Evolutionary conservation across 2,113 vertebrate genomes (phyloP).

Genomic region (Burhinus oedicnemus): DNA sequence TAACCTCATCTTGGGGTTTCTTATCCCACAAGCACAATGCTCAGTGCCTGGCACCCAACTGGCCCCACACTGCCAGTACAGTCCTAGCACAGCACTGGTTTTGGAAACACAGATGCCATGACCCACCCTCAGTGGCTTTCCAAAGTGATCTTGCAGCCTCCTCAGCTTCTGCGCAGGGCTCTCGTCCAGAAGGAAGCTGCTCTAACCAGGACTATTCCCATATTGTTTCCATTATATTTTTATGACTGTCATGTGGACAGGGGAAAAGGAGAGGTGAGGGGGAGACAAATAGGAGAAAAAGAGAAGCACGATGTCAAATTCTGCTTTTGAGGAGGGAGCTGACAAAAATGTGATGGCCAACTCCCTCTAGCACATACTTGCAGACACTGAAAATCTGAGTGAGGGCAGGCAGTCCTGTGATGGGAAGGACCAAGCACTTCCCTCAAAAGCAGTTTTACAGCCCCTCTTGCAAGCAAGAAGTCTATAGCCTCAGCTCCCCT

Average conservation of each 20-base stretch:
- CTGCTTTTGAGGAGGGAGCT: conserved; percentile 33
- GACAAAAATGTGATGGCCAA: background rate
- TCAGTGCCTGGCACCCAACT: background rate
- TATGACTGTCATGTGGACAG: conserved; percentile 54
- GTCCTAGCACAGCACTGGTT: background rate
- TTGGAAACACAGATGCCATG: background rate
- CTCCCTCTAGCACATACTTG: background rate
- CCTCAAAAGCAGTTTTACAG: background rate
- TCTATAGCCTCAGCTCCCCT: background rate
- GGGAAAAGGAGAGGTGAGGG: background rate
- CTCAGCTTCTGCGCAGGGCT: background rate
- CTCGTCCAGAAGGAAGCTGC: conserved; percentile 43
- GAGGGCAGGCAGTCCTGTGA: background rate
- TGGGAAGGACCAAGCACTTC: background rate
- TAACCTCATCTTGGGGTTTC: background rate
- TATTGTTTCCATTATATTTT: conserved; percentile 66
- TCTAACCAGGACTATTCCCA: background rate
- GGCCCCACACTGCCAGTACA: accelerated
- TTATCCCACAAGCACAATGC: accelerated
- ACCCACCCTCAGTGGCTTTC: background rate
- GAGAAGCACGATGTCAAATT: conserved; percentile 6
- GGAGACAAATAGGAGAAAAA: conserved; percentile 16
- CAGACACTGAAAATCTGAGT: background rate
- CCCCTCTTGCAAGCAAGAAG: background rate
- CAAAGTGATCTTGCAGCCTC: background rate